Evolutionary conservation across 2,113 vertebrate genomes (phyloP), one percentile per base, ranked within the genome.

Genomic region (Odobenus rosmarus): DNA sequence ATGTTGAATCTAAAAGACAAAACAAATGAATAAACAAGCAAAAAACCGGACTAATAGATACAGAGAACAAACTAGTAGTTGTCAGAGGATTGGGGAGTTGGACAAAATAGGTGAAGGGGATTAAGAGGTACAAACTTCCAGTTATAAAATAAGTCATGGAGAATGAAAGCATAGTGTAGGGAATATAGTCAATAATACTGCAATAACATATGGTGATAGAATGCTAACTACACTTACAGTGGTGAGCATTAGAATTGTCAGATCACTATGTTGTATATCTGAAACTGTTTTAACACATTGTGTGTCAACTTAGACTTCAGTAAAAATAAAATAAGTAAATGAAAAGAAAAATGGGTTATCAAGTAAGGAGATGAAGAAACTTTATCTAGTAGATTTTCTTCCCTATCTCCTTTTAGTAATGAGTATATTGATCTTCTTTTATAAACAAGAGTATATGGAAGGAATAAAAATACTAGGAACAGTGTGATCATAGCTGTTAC

Each of bases 341-440:
- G 36, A 42, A 42, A 76, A 76, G 72, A 76, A 76, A 76, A 16
- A 76, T 42, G 49, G 13, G 49, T 84, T 90, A 23, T 81, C 33
- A 95, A 93, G 13, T 89, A 64, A 57, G 39, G 4, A n/a, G 57
- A 76, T n/a, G 24, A 69, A 80, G 93, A 88, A 59, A 76, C 51
- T 97, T 85, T 46, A 46, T 69, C 76, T 46, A 46, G 31, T 24
- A 12, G 31, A 26, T 82, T 96, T 94, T 77, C 39, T 88, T 92
- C 57, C 36, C 62, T 88, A 0, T 86, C 33, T 96, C 21, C 42
- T 92, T 90, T 90, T 67, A 93, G 36, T 82, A 89, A 51, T 46
- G 74, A 90, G 2, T 87, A 39, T 89, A 19, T 89, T 91, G 59
- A 26, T 84, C 71, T n/a, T 94, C 24, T 81, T 76, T 88, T 84